phyloP scores from a whole-genome alignment of 2,797 vertebrate genomes.

The Chiroxiphia lanceolata region DNA sequence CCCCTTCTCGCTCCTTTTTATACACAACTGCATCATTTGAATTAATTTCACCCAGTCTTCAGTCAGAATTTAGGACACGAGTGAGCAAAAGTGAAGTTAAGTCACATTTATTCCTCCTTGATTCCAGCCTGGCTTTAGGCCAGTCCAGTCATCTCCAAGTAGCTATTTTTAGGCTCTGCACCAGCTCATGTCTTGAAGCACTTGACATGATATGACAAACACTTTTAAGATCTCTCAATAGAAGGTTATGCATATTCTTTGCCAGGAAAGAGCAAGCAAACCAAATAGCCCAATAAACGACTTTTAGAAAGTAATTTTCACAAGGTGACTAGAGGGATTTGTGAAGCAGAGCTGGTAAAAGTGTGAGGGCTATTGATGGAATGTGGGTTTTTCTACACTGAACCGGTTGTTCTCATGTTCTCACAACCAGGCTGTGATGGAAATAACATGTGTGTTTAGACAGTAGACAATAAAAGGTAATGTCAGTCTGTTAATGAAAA shows the following conservation, averaged over 20 bases:
- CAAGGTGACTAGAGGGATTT: background rate
- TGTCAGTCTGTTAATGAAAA: background rate
- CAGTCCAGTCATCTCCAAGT: background rate
- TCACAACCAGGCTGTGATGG: background rate
- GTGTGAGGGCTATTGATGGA: background rate
- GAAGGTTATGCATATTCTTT: background rate
- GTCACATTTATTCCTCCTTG: slow-evolving; percentile 30
- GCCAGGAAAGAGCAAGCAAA: background rate
- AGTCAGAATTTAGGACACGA: background rate
- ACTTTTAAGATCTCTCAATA: background rate
- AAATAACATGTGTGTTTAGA: background rate
- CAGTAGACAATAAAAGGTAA: background rate
- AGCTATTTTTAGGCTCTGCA: slow-evolving; percentile 29
- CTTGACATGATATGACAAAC: slow-evolving; percentile 6
- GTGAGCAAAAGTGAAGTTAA: background rate
- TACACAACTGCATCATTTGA: background rate
- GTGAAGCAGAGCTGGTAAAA: background rate
- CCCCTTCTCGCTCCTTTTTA: background rate
- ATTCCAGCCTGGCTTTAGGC: slow-evolving; percentile 9
- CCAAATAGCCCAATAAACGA: background rate
- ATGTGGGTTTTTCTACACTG: background rate
- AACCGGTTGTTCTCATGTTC: background rate
- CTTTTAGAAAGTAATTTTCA: background rate
- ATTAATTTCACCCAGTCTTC: background rate
- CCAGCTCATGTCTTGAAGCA: background rate